Conservation (phyloP, 2,888 invertebrate species). For the Scelioninae gen. 1 region DNA sequence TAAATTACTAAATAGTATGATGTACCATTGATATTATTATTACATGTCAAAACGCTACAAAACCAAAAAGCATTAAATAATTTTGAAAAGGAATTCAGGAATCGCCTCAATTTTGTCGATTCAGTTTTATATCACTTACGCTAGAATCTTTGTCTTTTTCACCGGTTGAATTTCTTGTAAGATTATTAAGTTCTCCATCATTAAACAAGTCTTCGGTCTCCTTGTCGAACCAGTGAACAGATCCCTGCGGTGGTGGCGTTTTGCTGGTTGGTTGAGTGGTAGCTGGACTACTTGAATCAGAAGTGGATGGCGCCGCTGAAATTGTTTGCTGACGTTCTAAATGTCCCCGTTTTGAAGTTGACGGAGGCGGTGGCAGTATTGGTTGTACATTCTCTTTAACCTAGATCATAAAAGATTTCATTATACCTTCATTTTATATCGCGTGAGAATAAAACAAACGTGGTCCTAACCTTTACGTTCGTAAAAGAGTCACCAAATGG, state of each 20-base stretch:
- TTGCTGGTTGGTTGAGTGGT: conserved; percentile 76
- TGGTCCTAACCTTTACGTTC: conserved; percentile 81
- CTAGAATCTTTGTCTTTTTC: conserved; percentile 79
- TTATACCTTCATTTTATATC: too few relatives aligned
- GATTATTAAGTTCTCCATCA: conserved; percentile 80
- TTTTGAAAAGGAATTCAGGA: too few relatives aligned
- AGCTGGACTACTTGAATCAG: conserved; percentile 80
- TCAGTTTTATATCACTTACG: conserved; percentile 71
- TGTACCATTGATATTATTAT: too few relatives aligned
- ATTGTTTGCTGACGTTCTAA: conserved; percentile 81
- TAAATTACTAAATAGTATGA: too few relatives aligned
- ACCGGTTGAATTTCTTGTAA: conserved; percentile 75
- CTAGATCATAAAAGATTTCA: conserved; percentile 65
- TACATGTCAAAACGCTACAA: too few relatives aligned
- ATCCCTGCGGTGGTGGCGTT: conserved; percentile 80
- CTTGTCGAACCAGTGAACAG: conserved; percentile 85
- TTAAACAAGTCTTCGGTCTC: conserved; percentile 85
- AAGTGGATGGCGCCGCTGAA: conserved; percentile 76
- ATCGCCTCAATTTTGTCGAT: too few relatives aligned
- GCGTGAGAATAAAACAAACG: too few relatives aligned
- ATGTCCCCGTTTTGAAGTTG: conserved; percentile 80
- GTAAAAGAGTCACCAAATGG: conserved; percentile 92
- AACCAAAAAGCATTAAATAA: conserved; percentile 5
- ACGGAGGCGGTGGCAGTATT: conserved; percentile 82
- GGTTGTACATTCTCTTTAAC: conserved; percentile 81